Conservation (phyloP, 92 coral and sea anemone species). For the Zoanthus gigantus region DNA sequence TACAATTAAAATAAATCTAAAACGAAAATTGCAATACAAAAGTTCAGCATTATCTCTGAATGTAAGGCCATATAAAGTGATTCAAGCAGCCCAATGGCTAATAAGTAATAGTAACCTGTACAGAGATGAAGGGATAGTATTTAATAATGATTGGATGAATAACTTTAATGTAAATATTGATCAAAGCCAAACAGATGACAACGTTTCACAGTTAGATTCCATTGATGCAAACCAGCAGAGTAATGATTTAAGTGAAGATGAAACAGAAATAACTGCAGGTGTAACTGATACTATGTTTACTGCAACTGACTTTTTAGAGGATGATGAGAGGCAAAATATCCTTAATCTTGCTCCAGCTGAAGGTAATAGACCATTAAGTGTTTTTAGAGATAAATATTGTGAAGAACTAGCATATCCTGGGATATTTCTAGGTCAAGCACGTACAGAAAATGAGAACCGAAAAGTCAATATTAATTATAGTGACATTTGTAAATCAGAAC, state of each 20-base stretch:
- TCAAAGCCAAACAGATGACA: constrained; percentile 35
- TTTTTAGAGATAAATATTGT: no score
- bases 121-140: constrained; percentile 17
- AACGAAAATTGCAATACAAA: constrained; percentile 17
- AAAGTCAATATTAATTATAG: neutral
- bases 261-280: constrained; percentile 4
- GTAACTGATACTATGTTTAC: constrained; percentile 9
- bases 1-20: neutral
- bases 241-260: neutral
- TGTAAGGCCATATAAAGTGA: constrained; percentile 11
- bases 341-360: constrained; percentile 7
- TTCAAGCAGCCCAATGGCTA: constrained; percentile 56
- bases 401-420: constrained; percentile 5
- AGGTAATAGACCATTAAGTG: constrained; percentile 2
- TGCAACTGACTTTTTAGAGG: constrained; percentile 2
- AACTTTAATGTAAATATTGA: constrained; percentile 22
- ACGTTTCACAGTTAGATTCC: constrained; percentile 7
- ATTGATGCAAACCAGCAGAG: constrained; percentile 18
- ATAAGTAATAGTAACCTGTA: constrained; percentile 30
- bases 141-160: constrained; percentile 44
- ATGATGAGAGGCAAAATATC: constrained; percentile 8
- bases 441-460: neutral
- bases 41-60: constrained; percentile 40
- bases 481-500: constrained; percentile 5
- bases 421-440: neutral